These are phyloP conservation scores for Oryzias woworae DNA, from an alignment of 2,113 vertebrate species.

Conservation along the genomic window DNA sequence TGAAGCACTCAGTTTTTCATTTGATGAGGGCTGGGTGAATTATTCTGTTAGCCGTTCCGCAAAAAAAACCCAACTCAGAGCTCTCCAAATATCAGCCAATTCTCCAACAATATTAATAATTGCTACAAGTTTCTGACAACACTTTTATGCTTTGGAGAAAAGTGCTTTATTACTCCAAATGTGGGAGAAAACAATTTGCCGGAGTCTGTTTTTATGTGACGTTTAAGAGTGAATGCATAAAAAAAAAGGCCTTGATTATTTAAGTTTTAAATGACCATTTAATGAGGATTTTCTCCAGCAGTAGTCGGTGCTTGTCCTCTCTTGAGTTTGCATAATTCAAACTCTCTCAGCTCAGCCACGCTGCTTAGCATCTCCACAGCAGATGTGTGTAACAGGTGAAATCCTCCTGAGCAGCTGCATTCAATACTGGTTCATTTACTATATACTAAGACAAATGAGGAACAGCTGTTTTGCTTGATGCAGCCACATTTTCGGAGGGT, in stretches of 20 bases:
- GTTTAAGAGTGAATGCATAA: neutral
- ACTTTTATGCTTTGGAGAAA: conserved; percentile 44
- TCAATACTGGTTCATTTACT: conserved; percentile 75
- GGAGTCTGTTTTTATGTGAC: conserved; percentile 6
- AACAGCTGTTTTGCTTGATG: conserved; percentile 84
- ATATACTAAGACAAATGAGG: conserved; percentile 83
- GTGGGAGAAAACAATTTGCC: conserved; percentile 16
- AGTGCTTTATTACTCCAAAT: conserved; percentile 4
- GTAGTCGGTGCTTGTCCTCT: conserved; percentile 5
- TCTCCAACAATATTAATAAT: conserved; percentile 45
- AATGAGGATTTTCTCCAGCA: conserved; percentile 6
- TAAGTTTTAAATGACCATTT: conserved; percentile 1
- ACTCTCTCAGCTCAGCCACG: conserved; percentile 14
- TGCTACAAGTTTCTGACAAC: conserved; percentile 51
- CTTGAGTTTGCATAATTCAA: conserved; percentile 19
- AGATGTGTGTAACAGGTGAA: conserved; percentile 76
- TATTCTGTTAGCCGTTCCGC: conserved; percentile 45
- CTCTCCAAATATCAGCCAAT: conserved; percentile 28
- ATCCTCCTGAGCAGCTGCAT: conserved; percentile 76
- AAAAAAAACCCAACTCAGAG: conserved; percentile 13
- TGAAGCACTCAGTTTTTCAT: conserved; percentile 44
- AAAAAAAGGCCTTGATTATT: conserved; percentile 1
- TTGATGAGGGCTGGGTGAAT: conserved; percentile 35
- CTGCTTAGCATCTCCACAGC: conserved; percentile 42
- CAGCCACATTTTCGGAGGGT: conserved; percentile 65